These are phyloP conservation scores for Halcyon malimbica DNA, from an alignment of 2,113 vertebrate species.

Conservation along the genomic window DNA sequence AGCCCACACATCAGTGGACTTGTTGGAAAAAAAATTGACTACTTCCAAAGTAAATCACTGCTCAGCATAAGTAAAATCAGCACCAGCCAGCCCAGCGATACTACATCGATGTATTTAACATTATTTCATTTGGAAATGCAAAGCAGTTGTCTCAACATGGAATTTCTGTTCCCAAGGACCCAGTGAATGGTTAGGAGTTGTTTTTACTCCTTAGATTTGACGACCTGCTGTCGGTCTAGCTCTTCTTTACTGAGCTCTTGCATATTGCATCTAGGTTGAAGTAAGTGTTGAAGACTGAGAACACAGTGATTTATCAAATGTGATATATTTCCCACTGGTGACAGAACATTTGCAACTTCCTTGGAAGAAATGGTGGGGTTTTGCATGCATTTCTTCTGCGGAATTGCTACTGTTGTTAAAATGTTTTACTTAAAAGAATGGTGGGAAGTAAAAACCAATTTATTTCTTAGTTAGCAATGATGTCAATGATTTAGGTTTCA, in stretches of 20 bases:
- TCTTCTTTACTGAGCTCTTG: neutral
- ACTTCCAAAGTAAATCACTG: neutral
- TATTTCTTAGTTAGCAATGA: neutral
- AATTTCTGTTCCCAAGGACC: neutral
- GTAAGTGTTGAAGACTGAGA: neutral
- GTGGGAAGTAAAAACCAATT: neutral
- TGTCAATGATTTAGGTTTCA: neutral
- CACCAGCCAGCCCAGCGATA: neutral
- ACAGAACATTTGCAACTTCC: neutral
- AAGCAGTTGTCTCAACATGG: neutral
- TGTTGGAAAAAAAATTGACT: neutral
- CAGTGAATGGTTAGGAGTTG: neutral
- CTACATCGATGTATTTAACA: neutral
- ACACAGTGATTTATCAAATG: neutral
- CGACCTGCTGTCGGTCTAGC: neutral
- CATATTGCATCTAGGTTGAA: neutral
- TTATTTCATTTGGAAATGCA: constrained; percentile 30
- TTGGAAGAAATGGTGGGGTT: neutral
- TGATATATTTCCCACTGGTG: neutral
- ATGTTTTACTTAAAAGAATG: neutral
- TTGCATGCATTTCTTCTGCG: neutral
- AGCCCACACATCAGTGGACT: neutral
- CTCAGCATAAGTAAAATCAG: constrained; percentile 7
- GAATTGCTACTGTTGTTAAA: neutral
- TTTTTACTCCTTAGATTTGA: neutral